Base-by-base conservation (phyloP, 2,797 vertebrate species). In the Anguilla anguilla region DNA sequence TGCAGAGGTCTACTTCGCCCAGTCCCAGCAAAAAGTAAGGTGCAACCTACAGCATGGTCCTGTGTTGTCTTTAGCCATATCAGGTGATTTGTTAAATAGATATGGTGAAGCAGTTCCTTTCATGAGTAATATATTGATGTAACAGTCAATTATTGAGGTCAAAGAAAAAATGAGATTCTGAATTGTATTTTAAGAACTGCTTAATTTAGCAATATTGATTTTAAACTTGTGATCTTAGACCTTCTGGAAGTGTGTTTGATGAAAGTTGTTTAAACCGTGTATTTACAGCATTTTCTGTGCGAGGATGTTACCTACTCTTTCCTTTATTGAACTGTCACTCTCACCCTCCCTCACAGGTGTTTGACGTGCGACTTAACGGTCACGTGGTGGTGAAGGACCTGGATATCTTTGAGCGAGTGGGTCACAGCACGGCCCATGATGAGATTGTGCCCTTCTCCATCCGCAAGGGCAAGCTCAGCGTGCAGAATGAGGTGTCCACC, bases 1-100 rank as follows among this genome's bases (percentile, higher is more conserved):
- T 92, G 97, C 99, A 0, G 99, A 99, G 89, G 99, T 99, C 89
- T 99, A 99, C 94, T 99, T 99, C 92, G 98, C 98, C 81, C 99
- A 99, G 92, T 99, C 99, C 64, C 98, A 99, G 90, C 98, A 99
- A 94, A 99, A 99, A 98, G 99, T 99, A 94, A 91, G 86, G 0
- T 51, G 46, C 22, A 82, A 11, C 43, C 46, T 51, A 15, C 72
- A 77, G 9, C n/a, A 25, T 69, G 64, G 7, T 39, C 15, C 15
- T 77, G 11, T 77, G 10, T 77, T 77, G 28, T 77, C 35, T 39
- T 77, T 39, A 35, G 31, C 31, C 35, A 77, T 39, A 5, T 77
- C 35, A 69, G 6, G 25, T 69, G 25, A 28, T 64, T 64, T 64
- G 2, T 64, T 64, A 25, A 64, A 31, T 69, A 9, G 7, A 69